Evolutionary conservation across 2,113 vertebrate species (phyloP), one percentile per base, ranked within the genome.

Genomic region (Eolophus roseicapilla): DNA sequence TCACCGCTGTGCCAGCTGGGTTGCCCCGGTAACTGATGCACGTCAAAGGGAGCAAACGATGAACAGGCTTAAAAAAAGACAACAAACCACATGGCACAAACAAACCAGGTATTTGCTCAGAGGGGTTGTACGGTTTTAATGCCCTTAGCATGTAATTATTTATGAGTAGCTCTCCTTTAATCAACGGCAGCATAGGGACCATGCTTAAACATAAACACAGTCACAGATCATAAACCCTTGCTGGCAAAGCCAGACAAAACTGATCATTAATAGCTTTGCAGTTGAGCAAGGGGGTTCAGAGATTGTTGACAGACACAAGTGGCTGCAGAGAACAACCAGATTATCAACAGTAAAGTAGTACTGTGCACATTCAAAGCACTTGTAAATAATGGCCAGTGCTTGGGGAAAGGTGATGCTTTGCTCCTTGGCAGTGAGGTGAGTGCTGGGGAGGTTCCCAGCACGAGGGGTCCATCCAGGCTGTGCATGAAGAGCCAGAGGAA

Each of bases 11-110:
- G 57, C 57, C 57, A 59, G 33, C 57, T 59, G 33, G 33, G 57
- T 96, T 94, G 90, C 90, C 95, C 82, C 37, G 71, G 95, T 75
- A 94, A 94, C 96, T 44, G 65, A 10, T 46, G 27, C 82, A 57
- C 83, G 70, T 93, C 86, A 93, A n/a, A 46, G 28, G 81, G 77
- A 92, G 75, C 65, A 31, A 57, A 21, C 2, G 41, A 14, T 16
- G 57, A 57, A 21, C 25, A 17, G 63, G 68, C 57, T 83, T 28
- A 20, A 14, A 31, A 71, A n/a, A 50, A 63, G 60, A 25, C 17
- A 23, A 49, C 69, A 28, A 64, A 67, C 28, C 43, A 21, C 90
- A 70, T 4, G 8, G 73, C 68, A 24, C 73, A 55, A 65, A 43
- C 35, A 24, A 12, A 27, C 27, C 39, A 6, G 49, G 86, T 55